phyloP scores from a whole-genome alignment of 2,113 vertebrate species.

The Limnothrissa miodon region DNA sequence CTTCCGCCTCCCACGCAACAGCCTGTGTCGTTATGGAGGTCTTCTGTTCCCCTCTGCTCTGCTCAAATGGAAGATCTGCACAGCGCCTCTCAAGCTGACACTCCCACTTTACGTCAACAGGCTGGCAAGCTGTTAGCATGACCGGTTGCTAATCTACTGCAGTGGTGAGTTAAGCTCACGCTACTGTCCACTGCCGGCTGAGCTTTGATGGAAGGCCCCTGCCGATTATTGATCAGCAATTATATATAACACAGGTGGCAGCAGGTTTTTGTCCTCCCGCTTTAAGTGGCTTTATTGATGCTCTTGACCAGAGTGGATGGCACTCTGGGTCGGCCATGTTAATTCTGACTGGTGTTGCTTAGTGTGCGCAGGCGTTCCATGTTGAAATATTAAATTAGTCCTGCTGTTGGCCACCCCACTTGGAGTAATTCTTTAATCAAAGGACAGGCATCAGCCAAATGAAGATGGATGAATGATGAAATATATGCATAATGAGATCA shows the following conservation, averaged over 20 bases:
- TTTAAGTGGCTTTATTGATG: background rate
- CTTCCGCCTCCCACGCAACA: background rate
- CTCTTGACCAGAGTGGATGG: background rate
- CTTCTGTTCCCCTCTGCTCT: background rate
- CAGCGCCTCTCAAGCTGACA: background rate
- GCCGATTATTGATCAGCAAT: background rate
- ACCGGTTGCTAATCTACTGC: background rate
- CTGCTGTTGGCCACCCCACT: background rate
- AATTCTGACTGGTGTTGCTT: background rate
- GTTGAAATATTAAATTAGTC: background rate
- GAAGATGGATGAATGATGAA: slow-evolving; percentile 3
- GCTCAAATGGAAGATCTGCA: background rate
- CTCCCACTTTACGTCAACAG: background rate
- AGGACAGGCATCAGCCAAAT: background rate
- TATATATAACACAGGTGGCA: background rate
- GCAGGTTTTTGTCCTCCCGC: background rate
- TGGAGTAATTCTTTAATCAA: background rate
- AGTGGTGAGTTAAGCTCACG: background rate
- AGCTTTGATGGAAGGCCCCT: background rate
- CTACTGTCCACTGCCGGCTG: background rate
- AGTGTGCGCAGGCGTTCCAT: background rate
- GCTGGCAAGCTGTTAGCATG: background rate
- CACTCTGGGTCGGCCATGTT: background rate
- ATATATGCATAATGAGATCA: background rate
- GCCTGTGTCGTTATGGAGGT: background rate